Evolutionary conservation across 2,888 invertebrate species (phyloP).

Genomic region (Xestia c-nigrum): DNA sequence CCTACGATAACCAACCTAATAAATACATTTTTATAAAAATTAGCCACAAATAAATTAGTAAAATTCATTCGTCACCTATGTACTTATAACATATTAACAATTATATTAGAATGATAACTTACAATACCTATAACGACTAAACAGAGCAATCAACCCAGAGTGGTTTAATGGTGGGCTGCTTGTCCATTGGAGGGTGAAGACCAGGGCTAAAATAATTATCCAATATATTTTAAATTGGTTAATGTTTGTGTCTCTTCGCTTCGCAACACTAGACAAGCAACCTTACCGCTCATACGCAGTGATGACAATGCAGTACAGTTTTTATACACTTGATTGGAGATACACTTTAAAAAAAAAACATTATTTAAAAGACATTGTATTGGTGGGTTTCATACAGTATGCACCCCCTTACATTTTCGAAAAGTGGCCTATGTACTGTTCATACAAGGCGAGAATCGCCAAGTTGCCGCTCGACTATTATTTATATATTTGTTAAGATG

Average conservation of each 20-base stretch:
- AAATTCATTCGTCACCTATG: background rate
- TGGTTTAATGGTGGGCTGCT: background rate
- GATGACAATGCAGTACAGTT: background rate
- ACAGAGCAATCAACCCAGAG: background rate
- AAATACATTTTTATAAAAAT: background rate
- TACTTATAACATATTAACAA: background rate
- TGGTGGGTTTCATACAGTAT: background rate
- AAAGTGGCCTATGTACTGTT: background rate
- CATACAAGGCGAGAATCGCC: background rate
- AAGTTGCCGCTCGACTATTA: background rate
- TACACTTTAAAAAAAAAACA: background rate
- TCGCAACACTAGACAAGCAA: background rate
- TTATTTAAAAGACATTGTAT: background rate
- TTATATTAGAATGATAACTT: background rate
- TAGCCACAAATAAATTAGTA: background rate
- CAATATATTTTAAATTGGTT: background rate
- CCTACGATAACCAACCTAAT: background rate
- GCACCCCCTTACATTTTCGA: conserved; percentile 4
- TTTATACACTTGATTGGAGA: background rate
- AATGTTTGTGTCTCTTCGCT: background rate
- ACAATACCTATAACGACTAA: background rate
- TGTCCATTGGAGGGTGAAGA: background rate
- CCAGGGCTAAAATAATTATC: background rate
- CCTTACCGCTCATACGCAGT: background rate
- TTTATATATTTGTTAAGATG: conserved; percentile 6